Evolutionary conservation across 2,888 invertebrate species (phyloP).

Genomic region (Perizoma flavofasciatum): DNA sequence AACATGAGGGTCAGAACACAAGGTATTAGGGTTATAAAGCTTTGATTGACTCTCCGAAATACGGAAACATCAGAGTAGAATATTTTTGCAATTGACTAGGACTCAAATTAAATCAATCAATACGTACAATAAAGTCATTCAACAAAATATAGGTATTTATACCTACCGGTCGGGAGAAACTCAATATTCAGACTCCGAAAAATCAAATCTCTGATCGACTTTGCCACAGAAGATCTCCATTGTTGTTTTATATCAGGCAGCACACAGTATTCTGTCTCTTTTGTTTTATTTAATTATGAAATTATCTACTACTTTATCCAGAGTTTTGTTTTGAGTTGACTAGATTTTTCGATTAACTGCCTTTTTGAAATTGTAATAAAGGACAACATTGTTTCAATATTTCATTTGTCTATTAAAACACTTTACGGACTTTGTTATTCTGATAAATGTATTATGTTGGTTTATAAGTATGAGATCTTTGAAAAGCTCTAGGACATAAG

Average conservation of each 20-base stretch:
- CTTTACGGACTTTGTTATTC: background rate
- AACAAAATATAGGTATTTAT: too few species aligned
- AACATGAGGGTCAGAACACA: conserved; percentile 65
- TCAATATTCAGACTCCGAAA: conserved; percentile 9
- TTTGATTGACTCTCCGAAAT: background rate
- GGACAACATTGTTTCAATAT: background rate
- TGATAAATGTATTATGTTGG: too few species aligned
- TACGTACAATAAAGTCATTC: too few species aligned
- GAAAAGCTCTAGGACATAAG: too few species aligned
- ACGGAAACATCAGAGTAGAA: too few species aligned
- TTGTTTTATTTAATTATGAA: conserved; percentile 52
- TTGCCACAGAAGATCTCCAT: conserved; percentile 48
- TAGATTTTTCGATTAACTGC: background rate
- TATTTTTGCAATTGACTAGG: too few species aligned
- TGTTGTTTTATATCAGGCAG: conserved; percentile 50
- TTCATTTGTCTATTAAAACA: too few species aligned
- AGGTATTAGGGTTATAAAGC: conserved; percentile 12
- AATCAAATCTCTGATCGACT: conserved; percentile 13
- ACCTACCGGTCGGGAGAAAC: too few species aligned
- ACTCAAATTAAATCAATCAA: too few species aligned
- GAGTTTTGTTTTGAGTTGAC: conserved; percentile 3
- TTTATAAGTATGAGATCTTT: too few species aligned
- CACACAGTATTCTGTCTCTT: conserved; percentile 50
- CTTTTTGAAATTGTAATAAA: background rate
- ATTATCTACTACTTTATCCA: conserved; percentile 14